Evolutionary conservation across 2,888 invertebrate genomes (phyloP).

Genomic region (Arenicola marina): DNA sequence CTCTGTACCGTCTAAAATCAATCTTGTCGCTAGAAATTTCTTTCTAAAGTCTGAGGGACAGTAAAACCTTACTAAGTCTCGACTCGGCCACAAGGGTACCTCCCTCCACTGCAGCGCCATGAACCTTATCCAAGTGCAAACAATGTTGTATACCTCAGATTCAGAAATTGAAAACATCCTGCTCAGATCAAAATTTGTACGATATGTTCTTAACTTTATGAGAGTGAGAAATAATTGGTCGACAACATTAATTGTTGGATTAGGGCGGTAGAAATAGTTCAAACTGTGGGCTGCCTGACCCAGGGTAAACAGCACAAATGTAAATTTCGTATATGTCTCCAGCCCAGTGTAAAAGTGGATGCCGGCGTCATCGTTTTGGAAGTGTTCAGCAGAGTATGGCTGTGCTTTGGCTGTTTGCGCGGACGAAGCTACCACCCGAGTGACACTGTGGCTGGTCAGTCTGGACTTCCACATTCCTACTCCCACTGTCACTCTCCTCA

Average conservation of each 20-base stretch:
- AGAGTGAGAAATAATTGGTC: constrained; percentile 5
- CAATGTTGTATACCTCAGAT: not conserved
- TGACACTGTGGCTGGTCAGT: too few species aligned
- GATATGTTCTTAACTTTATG: not conserved
- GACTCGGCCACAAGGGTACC: not conserved
- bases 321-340: not conserved
- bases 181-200: not conserved
- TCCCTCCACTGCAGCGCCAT: constrained; percentile 5
- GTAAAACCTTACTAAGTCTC: constrained; percentile 19
- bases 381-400: not conserved
- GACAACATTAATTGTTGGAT: not conserved
- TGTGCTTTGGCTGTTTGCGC: not conserved
- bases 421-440: not conserved
- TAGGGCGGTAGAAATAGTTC: not conserved
- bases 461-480: too few species aligned
- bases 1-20: constrained; percentile 36
- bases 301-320: not conserved
- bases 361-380: not conserved
- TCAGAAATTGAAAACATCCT: constrained; percentile 1
- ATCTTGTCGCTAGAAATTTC: constrained; percentile 32
- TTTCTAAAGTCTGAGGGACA: constrained; percentile 29
- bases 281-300: not conserved
- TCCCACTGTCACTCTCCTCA: too few species aligned
- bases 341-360: not conserved
- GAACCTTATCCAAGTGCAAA: constrained; percentile 1